phyloP scores from a whole-genome alignment of 2,888 invertebrate species.

The Hypselothyrea guttata region DNA sequence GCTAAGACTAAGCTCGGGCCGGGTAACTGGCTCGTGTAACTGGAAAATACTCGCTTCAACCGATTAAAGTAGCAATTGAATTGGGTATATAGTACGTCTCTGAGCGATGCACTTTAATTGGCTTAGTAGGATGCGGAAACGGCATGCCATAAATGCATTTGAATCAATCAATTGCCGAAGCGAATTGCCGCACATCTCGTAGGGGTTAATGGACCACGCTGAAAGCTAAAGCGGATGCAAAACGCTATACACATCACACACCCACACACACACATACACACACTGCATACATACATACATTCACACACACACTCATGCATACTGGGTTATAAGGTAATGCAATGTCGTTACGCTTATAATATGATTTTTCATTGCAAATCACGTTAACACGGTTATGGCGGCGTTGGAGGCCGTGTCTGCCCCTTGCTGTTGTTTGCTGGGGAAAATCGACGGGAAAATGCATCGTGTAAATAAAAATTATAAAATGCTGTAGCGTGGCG shows the following conservation, averaged over 20 bases:
- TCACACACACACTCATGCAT: neutral
- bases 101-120: too few species aligned
- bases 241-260: too few species aligned
- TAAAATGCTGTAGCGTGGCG: constrained; percentile 57
- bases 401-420: neutral
- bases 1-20: too few species aligned
- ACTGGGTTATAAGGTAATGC: neutral
- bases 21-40: too few species aligned
- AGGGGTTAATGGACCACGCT: too few species aligned
- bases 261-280: neutral
- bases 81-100: too few species aligned
- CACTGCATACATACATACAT: neutral
- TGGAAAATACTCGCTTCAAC: too few species aligned
- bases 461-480: constrained; percentile 58
- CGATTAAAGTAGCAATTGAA: too few species aligned
- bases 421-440: constrained; percentile 1
- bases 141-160: too few species aligned
- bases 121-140: too few species aligned
- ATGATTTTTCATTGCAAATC: constrained; percentile 8
- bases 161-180: neutral
- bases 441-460: constrained; percentile 16
- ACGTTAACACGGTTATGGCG: constrained; percentile 8
- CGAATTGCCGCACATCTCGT: too few species aligned
- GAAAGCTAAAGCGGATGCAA: too few species aligned
- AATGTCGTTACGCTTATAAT: neutral